Evolutionary conservation across 2,113 vertebrate genomes (phyloP).

Genomic region (Accipiter cooperii): DNA sequence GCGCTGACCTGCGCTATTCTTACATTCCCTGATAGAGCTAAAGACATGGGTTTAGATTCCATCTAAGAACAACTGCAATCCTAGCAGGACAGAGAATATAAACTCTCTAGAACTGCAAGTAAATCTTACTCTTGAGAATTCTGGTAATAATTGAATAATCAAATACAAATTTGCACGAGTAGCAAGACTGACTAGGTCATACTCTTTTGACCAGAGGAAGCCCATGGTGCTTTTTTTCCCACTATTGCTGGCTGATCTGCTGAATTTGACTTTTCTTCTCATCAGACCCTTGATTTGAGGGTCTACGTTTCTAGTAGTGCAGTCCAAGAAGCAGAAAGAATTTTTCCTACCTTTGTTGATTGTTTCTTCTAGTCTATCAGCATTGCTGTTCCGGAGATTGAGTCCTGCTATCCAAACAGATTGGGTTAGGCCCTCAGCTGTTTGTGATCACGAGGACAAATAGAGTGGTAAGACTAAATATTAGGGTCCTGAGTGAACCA

Average conservation of each 20-base stretch:
- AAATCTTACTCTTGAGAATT: not conserved
- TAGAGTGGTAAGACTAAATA: not conserved
- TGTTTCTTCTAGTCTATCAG: not conserved
- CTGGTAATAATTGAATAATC: not conserved
- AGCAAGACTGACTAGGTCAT: not conserved
- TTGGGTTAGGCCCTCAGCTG: not conserved
- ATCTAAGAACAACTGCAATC: not conserved
- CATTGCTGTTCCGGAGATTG: not conserved
- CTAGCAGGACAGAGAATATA: not conserved
- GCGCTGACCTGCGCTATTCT: not conserved
- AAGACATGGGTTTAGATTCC: not conserved
- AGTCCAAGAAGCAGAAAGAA: not conserved
- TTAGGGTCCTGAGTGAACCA: not conserved
- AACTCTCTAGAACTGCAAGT: not conserved
- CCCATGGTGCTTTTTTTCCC: not conserved
- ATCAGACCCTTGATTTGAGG: not conserved
- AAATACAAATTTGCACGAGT: not conserved
- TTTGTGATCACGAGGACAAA: not conserved
- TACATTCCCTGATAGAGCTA: not conserved
- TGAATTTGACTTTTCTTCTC: not conserved
- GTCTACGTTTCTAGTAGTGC: not conserved
- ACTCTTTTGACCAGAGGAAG: not conserved
- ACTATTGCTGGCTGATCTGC: not conserved
- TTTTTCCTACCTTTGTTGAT: not conserved
- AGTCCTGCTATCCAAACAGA: not conserved